Evolutionary conservation across 2,888 invertebrate species (phyloP).

Genomic region (Drosophila subsilvestris): DNA sequence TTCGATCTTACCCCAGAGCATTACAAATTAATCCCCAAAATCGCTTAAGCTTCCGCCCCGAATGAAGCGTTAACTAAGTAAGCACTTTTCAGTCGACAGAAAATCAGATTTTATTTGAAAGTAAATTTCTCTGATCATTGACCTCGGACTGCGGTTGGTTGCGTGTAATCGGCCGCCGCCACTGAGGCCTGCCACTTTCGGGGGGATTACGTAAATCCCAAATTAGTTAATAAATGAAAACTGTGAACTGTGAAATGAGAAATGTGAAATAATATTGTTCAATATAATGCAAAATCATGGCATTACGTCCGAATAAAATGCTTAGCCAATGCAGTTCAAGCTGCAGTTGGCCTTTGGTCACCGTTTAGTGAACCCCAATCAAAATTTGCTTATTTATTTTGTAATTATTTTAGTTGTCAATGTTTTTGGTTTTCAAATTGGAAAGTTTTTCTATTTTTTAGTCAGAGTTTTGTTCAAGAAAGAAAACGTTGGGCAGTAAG

Average conservation of each 20-base stretch:
- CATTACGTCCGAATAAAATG: slow-evolving; percentile 64
- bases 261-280: slow-evolving; percentile 53
- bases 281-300: slow-evolving; percentile 36
- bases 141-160: slow-evolving; percentile 77
- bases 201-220: slow-evolving; percentile 73
- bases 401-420: slow-evolving; percentile 27
- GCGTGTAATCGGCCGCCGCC: slow-evolving; percentile 69
- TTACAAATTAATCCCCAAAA: slow-evolving; percentile 62
- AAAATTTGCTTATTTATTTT: slow-evolving; percentile 36
- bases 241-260: slow-evolving; percentile 73
- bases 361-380: slow-evolving; percentile 5
- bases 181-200: slow-evolving; percentile 42
- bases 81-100: slow-evolving; percentile 51
- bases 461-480: neutral
- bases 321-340: slow-evolving; percentile 45
- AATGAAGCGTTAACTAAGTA: slow-evolving; percentile 54
- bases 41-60: slow-evolving; percentile 59
- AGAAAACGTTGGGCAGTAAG: no score
- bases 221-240: slow-evolving; percentile 80
- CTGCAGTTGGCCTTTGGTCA: slow-evolving; percentile 57
- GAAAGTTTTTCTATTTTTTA: neutral
- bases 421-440: slow-evolving; percentile 3
- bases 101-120: slow-evolving; percentile 69
- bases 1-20: slow-evolving; percentile 22
- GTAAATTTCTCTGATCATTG: slow-evolving; percentile 81